Percentiles rank a stretch among this genome's conserved stretches.
Conservation (phyloP, 2,888 invertebrate species). For the Scaptomyza polygonia region DNA sequence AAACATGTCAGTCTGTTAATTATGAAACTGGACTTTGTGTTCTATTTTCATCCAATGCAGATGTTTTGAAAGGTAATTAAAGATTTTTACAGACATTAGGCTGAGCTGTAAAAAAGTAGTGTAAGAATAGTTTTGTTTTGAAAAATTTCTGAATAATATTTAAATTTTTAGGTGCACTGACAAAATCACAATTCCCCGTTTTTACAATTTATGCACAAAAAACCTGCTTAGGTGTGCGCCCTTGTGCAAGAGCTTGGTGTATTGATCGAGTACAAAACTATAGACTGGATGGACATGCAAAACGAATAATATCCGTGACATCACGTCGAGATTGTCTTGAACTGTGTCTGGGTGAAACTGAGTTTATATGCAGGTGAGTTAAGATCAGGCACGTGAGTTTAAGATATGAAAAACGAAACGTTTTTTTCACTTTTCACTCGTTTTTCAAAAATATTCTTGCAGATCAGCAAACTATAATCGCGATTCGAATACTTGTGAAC, state of each 20-base stretch:
- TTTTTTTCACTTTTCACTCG: background rate
- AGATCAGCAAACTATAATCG: slow-evolving; percentile 95
- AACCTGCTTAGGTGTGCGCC: slow-evolving; percentile 94
- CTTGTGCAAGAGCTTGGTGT: slow-evolving; percentile 96
- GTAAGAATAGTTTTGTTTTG: background rate
- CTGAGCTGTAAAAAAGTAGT: background rate
- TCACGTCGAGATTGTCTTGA: slow-evolving; percentile 95
- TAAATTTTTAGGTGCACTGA: slow-evolving; percentile 83
- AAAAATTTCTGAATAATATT: background rate
- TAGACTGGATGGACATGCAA: slow-evolving; percentile 91
- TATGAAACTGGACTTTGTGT: slow-evolving; percentile 98
- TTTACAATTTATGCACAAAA: slow-evolving; percentile 98
- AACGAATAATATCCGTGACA: slow-evolving; percentile 86
- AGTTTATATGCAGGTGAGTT: slow-evolving; percentile 96
- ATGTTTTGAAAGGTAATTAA: slow-evolving; percentile 91
- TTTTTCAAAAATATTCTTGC: slow-evolving; percentile 76
- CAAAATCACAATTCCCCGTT: slow-evolving; percentile 93
- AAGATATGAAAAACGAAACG: background rate
- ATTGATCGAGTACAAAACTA: slow-evolving; percentile 96
- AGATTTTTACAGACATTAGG: background rate
- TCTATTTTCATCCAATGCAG: slow-evolving; percentile 92
- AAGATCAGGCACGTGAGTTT: background rate
- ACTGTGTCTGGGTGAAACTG: slow-evolving; percentile 94
- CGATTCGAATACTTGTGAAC: slow-evolving; percentile 93
- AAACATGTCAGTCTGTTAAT: slow-evolving; percentile 96